These are phyloP conservation scores for Paradoxurus hermaphroditus DNA, from an alignment of 2,113 vertebrate species.

Conservation along the genomic window DNA sequence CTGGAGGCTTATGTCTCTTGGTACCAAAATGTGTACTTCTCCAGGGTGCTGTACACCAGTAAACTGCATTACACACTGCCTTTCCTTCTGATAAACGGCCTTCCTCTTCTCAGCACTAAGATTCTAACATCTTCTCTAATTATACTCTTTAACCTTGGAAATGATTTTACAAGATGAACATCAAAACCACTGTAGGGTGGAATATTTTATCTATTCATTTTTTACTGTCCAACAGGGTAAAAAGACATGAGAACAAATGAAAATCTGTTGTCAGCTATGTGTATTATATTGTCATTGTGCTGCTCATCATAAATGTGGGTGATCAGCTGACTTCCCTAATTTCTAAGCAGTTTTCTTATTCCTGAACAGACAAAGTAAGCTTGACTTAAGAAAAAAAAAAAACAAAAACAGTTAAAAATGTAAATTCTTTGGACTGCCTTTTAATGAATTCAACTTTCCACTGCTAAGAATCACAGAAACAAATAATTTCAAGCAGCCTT, in stretches of 20 bases:
- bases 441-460: slow-evolving; percentile 59
- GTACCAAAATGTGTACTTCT: neutral
- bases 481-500: slow-evolving; percentile 49
- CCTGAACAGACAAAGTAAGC: neutral
- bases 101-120: neutral
- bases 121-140: slow-evolving; percentile 29
- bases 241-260: neutral
- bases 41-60: neutral
- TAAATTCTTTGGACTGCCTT: slow-evolving; percentile 40
- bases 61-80: neutral
- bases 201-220: neutral
- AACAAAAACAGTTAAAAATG: slow-evolving; percentile 17
- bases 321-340: neutral
- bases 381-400: neutral
- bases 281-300: neutral
- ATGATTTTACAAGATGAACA: slow-evolving; percentile 13
- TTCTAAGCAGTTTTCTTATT: slow-evolving; percentile 28
- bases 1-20: neutral
- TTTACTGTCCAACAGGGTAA: neutral
- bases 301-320: neutral
- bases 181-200: neutral
- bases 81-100: neutral
- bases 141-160: neutral
- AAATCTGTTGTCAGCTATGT: neutral
- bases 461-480: slow-evolving; percentile 40